These are phyloP conservation scores for Loxodonta africana DNA, from an alignment of 2,113 vertebrate species.

Conservation along the genomic window DNA sequence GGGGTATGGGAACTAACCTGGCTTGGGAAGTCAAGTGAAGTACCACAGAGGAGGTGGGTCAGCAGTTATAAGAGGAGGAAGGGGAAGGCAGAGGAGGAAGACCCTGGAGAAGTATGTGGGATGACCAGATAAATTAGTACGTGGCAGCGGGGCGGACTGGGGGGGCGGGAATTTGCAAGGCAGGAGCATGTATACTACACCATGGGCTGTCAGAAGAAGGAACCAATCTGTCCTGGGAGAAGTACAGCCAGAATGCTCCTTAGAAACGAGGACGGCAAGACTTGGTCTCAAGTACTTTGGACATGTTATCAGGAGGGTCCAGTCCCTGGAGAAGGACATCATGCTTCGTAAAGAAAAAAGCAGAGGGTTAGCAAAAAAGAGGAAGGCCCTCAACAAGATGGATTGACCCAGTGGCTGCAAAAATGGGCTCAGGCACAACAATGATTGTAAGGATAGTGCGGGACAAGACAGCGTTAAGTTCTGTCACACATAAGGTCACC, in stretches of 20 bases:
- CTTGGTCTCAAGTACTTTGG: background rate
- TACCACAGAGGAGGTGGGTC: rapidly evolving
- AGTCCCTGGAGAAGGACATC: background rate
- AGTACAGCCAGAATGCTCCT: background rate
- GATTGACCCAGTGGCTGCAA: background rate
- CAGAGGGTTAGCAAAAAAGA: too few relatives aligned
- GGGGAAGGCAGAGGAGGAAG: background rate
- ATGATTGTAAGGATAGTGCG: background rate
- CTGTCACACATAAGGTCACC: background rate
- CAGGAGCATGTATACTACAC: background rate
- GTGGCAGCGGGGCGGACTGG: too few relatives aligned
- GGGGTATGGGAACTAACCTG: background rate
- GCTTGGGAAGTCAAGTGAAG: background rate
- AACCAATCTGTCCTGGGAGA: background rate
- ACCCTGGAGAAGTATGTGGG: background rate
- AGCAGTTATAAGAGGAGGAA: background rate
- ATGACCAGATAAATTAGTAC: background rate
- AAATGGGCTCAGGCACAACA: background rate
- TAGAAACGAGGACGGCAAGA: background rate
- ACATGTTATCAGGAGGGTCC: background rate
- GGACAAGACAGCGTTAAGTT: too few relatives aligned
- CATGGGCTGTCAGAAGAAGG: background rate
- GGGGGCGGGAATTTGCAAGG: background rate
- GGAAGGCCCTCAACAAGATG: background rate
- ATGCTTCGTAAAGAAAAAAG: background rate